Evolutionary conservation across 2,888 invertebrate species (phyloP).

Genomic region (Malacosoma neustria): DNA sequence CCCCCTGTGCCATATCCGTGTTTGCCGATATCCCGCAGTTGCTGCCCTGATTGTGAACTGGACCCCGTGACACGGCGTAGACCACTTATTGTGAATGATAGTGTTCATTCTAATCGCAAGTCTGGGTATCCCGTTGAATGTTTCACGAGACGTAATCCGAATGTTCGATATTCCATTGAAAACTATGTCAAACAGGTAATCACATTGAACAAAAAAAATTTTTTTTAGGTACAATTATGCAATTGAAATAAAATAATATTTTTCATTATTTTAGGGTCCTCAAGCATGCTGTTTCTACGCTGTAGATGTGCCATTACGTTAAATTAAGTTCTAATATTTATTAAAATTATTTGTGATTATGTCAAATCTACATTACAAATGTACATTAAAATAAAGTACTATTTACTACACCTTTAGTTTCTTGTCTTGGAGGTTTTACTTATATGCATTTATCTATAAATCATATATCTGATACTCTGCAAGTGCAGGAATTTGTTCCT

Average conservation of each 20-base stretch:
- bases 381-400: no score
- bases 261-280: slow-evolving; percentile 31
- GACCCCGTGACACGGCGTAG: slow-evolving; percentile 75
- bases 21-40: slow-evolving; percentile 58
- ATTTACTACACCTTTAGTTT: no score
- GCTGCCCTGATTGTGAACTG: slow-evolving; percentile 50
- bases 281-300: slow-evolving; percentile 34
- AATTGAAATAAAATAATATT: no score
- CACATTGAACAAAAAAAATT: no score
- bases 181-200: slow-evolving; percentile 49
- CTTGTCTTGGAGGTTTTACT: no score
- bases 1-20: slow-evolving; percentile 63
- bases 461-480: no score
- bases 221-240: no score
- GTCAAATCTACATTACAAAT: no score
- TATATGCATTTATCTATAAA: no score
- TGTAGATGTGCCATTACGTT: slow-evolving; percentile 39
- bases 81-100: slow-evolving; percentile 73
- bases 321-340: no score
- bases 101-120: slow-evolving; percentile 52
- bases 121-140: slow-evolving; percentile 40
- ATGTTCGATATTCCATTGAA: slow-evolving; percentile 41
- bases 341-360: no score
- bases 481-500: no score
- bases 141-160: slow-evolving; percentile 33